A percentile compares a stretch with the other conserved stretches of the same genome.
These are phyloP conservation scores for Rhinoraja longicauda DNA, from an alignment of 2,797 vertebrate genomes.

Conservation along the genomic window DNA sequence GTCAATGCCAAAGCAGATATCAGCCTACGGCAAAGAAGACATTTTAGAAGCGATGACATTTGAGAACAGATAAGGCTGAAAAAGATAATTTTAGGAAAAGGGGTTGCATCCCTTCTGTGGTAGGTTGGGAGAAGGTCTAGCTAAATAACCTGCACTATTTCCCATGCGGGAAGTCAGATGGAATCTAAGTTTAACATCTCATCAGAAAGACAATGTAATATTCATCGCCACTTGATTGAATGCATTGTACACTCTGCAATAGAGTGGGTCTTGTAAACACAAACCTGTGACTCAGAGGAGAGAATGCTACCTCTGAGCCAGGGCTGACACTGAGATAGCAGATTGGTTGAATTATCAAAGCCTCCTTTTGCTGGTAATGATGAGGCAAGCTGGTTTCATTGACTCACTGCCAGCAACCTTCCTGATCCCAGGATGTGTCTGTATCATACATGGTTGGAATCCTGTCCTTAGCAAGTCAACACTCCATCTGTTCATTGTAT, in stretches of 20 bases:
- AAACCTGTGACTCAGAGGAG: not conserved
- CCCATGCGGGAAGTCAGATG: not conserved
- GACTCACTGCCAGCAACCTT: not conserved
- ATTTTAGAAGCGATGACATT: too few species aligned
- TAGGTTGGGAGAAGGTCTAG: too few species aligned
- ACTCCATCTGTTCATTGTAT: constrained; percentile 29
- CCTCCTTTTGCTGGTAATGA: constrained; percentile 20
- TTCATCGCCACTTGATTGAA: not conserved
- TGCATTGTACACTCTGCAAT: not conserved
- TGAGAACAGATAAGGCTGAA: too few species aligned
- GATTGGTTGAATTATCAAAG: not conserved
- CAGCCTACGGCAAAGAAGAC: too few species aligned
- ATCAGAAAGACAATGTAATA: not conserved
- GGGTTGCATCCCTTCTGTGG: too few species aligned
- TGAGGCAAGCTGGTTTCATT: constrained; percentile 29
- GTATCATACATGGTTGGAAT: constrained; percentile 1
- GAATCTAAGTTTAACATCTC: not conserved
- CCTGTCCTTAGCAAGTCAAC: constrained; percentile 23
- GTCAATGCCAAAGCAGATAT: too few species aligned
- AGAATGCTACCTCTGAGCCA: constrained; percentile 1
- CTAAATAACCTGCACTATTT: too few species aligned
- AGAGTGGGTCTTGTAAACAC: not conserved
- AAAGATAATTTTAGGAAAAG: too few species aligned
- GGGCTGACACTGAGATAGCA: not conserved
- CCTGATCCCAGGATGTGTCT: constrained; percentile 17